Conservation (phyloP, 2,888 invertebrate genomes). For the Aethes cnicana region DNA sequence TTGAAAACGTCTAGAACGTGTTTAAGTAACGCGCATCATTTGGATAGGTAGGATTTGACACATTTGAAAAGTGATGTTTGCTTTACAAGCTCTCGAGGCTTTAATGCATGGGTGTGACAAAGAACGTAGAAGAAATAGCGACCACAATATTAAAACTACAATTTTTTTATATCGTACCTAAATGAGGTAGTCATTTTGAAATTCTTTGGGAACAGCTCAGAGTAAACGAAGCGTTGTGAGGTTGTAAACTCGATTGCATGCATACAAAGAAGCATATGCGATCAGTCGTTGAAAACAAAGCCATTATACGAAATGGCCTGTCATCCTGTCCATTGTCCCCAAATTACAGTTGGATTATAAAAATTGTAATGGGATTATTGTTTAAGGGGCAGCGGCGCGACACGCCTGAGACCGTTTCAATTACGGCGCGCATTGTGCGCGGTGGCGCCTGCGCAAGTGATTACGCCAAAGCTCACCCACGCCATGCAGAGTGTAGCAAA, state of each 20-base stretch:
- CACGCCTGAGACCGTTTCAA: constrained; percentile 65
- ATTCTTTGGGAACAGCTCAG: too few relatives aligned
- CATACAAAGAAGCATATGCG: neutral
- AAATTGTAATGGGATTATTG: constrained; percentile 71
- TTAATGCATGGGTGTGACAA: too few relatives aligned
- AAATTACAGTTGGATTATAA: constrained; percentile 64
- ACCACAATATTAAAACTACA: neutral
- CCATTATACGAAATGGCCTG: constrained; percentile 40
- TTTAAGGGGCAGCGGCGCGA: constrained; percentile 51
- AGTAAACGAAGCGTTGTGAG: neutral
- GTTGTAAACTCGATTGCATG: neutral
- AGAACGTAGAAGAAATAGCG: too few relatives aligned
- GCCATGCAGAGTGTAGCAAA: too few relatives aligned
- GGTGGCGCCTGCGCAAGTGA: constrained; percentile 35
- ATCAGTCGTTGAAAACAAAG: constrained; percentile 33
- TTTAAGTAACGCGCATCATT: too few relatives aligned
- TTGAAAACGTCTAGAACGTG: too few relatives aligned
- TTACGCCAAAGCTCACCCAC: neutral
- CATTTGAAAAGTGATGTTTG: too few relatives aligned
- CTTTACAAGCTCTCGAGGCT: too few relatives aligned
- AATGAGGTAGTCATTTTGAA: too few relatives aligned
- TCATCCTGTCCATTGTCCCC: constrained; percentile 65
- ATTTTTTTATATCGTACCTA: too few relatives aligned
- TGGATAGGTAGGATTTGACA: too few relatives aligned
- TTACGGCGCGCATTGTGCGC: constrained; percentile 63